These are phyloP conservation scores for Pteronura brasiliensis DNA, from an alignment of 2,113 vertebrate species.

Conservation along the genomic window DNA sequence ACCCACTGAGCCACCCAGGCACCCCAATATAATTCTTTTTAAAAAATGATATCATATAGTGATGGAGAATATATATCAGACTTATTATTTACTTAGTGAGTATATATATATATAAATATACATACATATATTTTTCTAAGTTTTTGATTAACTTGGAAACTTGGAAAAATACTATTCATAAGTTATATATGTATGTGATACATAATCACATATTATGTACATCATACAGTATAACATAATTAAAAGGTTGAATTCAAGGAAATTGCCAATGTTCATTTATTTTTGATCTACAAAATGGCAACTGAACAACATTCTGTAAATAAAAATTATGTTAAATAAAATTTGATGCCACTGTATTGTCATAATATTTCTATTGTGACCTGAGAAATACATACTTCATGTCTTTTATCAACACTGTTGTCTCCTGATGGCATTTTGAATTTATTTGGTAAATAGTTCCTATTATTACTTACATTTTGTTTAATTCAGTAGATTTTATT, in stretches of 20 bases:
- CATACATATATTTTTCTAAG: neutral
- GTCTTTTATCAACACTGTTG: neutral
- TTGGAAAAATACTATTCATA: neutral
- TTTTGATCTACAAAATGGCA: neutral
- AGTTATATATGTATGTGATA: neutral
- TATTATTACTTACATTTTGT: neutral
- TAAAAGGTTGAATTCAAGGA: neutral
- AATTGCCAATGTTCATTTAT: neutral
- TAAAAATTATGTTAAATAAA: neutral
- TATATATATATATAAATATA: neutral
- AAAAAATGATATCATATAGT: neutral
- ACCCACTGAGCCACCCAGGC: no score
- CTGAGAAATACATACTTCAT: neutral
- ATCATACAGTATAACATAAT: neutral
- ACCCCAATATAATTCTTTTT: no score
- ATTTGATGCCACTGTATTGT: neutral
- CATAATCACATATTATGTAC: no score
- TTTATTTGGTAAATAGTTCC: neutral
- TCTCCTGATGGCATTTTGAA: neutral
- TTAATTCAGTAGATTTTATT: neutral
- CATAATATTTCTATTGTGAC: neutral
- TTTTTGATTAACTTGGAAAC: neutral
- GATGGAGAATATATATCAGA: neutral
- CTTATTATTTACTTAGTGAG: neutral
- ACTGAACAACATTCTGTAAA: neutral